phyloP scores from a whole-genome alignment of 2,888 invertebrate genomes.

The Dryadula phaetusa region DNA sequence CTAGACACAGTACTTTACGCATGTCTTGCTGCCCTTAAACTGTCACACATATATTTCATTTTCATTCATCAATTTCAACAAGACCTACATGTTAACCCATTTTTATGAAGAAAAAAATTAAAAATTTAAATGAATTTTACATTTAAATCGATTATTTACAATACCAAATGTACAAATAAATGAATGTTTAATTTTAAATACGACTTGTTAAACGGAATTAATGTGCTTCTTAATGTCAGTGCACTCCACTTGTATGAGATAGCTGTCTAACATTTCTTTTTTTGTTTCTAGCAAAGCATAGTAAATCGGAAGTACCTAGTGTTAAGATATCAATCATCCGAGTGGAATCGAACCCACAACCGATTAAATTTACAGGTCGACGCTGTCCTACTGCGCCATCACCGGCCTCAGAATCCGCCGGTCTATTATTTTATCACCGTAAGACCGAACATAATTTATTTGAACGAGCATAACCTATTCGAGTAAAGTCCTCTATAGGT shows the following conservation, averaged over 20 bases:
- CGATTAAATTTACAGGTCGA: too few relatives aligned
- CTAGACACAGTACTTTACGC: constrained; percentile 49
- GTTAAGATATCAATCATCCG: too few relatives aligned
- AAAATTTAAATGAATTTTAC: constrained; percentile 13
- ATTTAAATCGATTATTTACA: constrained; percentile 10
- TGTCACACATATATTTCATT: constrained; percentile 31
- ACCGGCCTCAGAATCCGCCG: too few relatives aligned
- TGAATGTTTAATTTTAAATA: background rate
- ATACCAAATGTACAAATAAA: background rate
- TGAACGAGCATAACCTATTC: too few relatives aligned
- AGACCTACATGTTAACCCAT: constrained; percentile 14
- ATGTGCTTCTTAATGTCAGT: background rate
- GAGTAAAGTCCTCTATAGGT: too few relatives aligned
- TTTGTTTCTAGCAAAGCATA: too few relatives aligned
- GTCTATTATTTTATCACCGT: too few relatives aligned
- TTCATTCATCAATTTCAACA: constrained; percentile 32
- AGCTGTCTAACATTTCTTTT: too few relatives aligned
- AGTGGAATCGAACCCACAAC: too few relatives aligned
- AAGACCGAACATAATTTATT: too few relatives aligned
- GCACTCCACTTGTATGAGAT: background rate
- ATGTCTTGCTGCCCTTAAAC: constrained; percentile 39
- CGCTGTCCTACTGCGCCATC: too few relatives aligned
- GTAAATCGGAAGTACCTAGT: too few relatives aligned
- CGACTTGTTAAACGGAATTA: background rate
- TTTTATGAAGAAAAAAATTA: constrained; percentile 16